Base-by-base conservation (phyloP, 2,888 invertebrate genomes). In the Ichneumoninae sp. region DNA sequence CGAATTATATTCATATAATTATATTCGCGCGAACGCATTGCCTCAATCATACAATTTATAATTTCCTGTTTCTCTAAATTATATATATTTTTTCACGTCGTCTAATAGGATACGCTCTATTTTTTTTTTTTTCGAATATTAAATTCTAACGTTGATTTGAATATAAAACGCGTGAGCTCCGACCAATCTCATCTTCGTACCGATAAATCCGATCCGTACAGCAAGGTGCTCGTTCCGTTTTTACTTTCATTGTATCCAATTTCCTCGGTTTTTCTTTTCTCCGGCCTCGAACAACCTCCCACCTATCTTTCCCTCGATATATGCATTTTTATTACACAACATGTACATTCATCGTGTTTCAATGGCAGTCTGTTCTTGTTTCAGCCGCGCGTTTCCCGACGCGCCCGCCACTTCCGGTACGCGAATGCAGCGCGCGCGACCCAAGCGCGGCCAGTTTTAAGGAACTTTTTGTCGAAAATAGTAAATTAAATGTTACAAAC, bases 321-420 rank as follows among this genome's bases (percentile, higher is more conserved):
- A 86, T 69, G 81, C 74, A 73, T 85, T 87, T 87, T 85, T 85
- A 86, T 88, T 89, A 89, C 86, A 88, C 63, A 89, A 89, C 86
- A 88, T 85, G 83, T 86, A 88, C 88, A 82, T 75, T 82, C 50
- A 68, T 79, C 85, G 69, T 75, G 33, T 88, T 83, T 88, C 86
- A 88, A 89, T 90, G 89, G 90, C 91, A 91, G 90, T 90, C 90
- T 90, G 90, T 89, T 88, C 86, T 89, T 88, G 83, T 87, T 87
- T 85, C 86, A 70, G 47, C 74, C 66, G 66, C 85, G 74, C 44
- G 16, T 47, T 73, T 78, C 63, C 30, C 36, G 40, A 16, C 69
- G 69, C 6, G 47, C 78, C 63, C 70, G 22, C n/a, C 78, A 26
- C n/a, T 3, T 10, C 6, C 30, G 57, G 19, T 33, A 19, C 69